Base-by-base conservation (phyloP, 2,113 vertebrate species). In the Cephalopholis sonnerati region DNA sequence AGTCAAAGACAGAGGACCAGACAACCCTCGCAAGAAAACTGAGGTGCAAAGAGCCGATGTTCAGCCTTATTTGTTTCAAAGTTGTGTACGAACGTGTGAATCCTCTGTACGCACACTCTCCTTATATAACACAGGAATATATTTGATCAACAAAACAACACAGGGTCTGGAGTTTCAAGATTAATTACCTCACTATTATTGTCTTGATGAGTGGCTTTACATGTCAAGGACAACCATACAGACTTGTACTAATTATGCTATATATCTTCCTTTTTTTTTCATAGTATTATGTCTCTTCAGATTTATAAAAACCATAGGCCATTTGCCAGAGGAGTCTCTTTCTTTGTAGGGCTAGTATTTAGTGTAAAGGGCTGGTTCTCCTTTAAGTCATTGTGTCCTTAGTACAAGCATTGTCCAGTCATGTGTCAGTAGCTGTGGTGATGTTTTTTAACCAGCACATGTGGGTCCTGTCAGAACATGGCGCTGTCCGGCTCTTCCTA, bases 1-100 rank as follows among this genome's bases (percentile, higher is more conserved):
- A 88, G 81, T 91, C 77, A 59, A 55, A 88, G 77, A 82, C 50
- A 74, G 66, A 86, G 54, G 81, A 85, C 73, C 79, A 84, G 65
- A 89, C 59, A 81, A 79, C 27, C 48, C 74, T 77, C 59, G 66
- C 53, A 66, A 74, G 72, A 48, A 66, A 63, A 68, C 36, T 12
- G 46, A 74, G 50, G 69, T 61, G 76, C 69, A 81, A 76, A 89
- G 71, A 82, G 62, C 63, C 20, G 32, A 53, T 41, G 63, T 79
- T 76, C 46, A 75, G 29, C 25, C 32, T 12, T 72, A 27, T 84
- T 81, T 87, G 67, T 75, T 77, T 84, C 66, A 81, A 69, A 79
- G 54, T 59, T 36, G 27, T 53, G n/a, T 41, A 64, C 58, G 55
- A 59, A 50, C 44, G 24, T 53, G 36, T 63, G 25, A 61, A 61